A percentile compares a stretch with the other conserved stretches of the same genome.
Conservation (phyloP, 2,797 vertebrate species). For the Acipenser ruthenus region DNA sequence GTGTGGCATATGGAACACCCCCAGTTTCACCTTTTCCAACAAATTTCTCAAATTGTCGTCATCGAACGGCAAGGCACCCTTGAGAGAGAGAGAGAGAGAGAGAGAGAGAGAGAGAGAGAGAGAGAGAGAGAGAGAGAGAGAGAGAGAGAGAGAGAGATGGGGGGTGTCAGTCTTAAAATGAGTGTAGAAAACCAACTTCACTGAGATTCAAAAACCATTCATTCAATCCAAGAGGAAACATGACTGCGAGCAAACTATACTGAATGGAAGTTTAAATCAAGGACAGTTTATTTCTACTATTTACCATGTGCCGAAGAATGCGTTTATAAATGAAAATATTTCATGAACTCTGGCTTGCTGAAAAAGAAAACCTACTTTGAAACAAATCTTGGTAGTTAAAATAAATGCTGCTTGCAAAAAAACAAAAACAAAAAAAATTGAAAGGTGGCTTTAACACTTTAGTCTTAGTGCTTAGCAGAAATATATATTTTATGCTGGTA, state of each 20-base stretch:
- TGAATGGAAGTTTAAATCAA: neutral
- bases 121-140: conserved; percentile 27
- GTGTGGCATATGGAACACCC: conserved; percentile 98
- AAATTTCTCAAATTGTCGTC: conserved; percentile 96
- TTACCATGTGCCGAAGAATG: neutral
- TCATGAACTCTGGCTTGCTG: no score
- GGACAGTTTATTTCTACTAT: neutral
- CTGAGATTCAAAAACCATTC: no score
- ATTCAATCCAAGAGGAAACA: no score
- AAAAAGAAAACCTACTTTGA: no score
- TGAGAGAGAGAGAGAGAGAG: conserved; percentile 29
- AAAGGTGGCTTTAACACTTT: no score
- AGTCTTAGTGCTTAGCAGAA: no score
- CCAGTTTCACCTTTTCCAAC: conserved; percentile 95
- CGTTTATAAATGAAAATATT: neutral
- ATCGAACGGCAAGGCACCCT: conserved; percentile 93
- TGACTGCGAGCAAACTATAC: no score
- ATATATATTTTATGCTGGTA: no score
- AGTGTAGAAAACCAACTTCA: neutral
- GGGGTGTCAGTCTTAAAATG: neutral
- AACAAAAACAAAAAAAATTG: no score
- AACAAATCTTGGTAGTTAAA: no score
- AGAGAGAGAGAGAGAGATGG: neutral
- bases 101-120: neutral
- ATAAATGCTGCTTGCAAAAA: no score